Percentiles rank a stretch among this genome's conserved stretches.
Conservation (phyloP, 1,140 invertebrate genomes). For the Solenopsis invicta region DNA sequence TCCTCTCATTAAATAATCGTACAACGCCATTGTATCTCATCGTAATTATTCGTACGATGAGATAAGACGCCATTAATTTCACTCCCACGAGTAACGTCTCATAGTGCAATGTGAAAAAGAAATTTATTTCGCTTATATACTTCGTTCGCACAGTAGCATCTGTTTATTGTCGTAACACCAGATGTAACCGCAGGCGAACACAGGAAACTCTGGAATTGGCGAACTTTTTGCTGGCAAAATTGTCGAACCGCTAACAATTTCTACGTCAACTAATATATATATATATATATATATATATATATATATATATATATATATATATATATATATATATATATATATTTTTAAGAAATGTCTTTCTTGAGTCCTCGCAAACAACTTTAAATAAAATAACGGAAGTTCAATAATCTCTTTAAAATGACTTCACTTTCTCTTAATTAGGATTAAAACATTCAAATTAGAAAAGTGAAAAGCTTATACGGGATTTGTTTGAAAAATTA, state of each 20-base stretch:
- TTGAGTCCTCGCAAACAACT: not conserved
- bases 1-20: conserved; percentile 51
- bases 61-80: conserved; percentile 43
- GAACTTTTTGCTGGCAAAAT: not conserved
- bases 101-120: conserved; percentile 49
- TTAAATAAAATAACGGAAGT: not conserved
- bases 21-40: conserved; percentile 49
- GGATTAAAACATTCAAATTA: not conserved
- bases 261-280: too few relatives aligned
- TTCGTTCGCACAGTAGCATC: conserved; percentile 30
- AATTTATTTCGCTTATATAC: conserved; percentile 31
- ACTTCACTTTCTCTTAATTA: not conserved
- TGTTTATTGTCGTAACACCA: conserved; percentile 48
- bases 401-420: not conserved
- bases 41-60: conserved; percentile 46
- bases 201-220: not conserved
- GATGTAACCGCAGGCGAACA: conserved; percentile 28
- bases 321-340: too few relatives aligned
- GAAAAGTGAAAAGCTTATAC: not conserved
- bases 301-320: too few relatives aligned
- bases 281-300: too few relatives aligned
- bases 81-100: conserved; percentile 51
- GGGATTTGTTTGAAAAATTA: not conserved
- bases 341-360: not conserved
- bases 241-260: not conserved